phyloP scores from a whole-genome alignment of 2,113 vertebrate genomes.

The Heterotis niloticus region DNA sequence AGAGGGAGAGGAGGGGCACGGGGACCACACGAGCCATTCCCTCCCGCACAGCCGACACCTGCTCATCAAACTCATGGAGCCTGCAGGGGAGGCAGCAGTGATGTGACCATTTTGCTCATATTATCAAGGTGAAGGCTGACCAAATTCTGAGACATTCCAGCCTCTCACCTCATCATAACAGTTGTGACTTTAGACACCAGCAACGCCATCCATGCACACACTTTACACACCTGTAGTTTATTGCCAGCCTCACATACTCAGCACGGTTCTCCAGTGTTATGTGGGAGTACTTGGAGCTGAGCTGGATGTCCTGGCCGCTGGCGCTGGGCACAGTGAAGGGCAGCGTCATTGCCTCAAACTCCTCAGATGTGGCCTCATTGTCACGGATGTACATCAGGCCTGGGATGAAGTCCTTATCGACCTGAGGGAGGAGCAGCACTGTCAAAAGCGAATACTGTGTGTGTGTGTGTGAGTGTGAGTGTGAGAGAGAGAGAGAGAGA shows the following conservation, averaged over 20 bases:
- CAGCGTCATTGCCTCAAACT: constrained; percentile 94
- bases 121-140: too few species aligned
- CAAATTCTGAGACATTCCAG: too few species aligned
- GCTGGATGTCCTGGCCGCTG: constrained; percentile 91
- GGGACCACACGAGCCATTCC: constrained; percentile 96
- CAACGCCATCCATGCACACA: background rate
- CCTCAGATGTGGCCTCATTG: constrained; percentile 90
- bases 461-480: constrained; percentile 3
- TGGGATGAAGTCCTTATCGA: constrained; percentile 98
- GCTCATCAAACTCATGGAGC: constrained; percentile 95
- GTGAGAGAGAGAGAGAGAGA: too few species aligned
- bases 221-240: constrained; percentile 82
- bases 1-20: constrained; percentile 90
- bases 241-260: constrained; percentile 91
- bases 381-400: constrained; percentile 98
- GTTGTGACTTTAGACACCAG: background rate
- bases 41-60: constrained; percentile 92
- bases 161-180: too few species aligned
- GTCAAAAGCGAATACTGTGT: background rate
- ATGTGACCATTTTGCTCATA: background rate
- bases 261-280: constrained; percentile 91
- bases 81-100: constrained; percentile 54
- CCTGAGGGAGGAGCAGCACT: constrained; percentile 58
- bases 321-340: constrained; percentile 95
- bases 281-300: constrained; percentile 92